A percentile compares a stretch with the other conserved stretches of the same genome.
Evolutionary conservation across 2,888 invertebrate genomes (phyloP).

Genomic region (Deroplatys truncata): DNA sequence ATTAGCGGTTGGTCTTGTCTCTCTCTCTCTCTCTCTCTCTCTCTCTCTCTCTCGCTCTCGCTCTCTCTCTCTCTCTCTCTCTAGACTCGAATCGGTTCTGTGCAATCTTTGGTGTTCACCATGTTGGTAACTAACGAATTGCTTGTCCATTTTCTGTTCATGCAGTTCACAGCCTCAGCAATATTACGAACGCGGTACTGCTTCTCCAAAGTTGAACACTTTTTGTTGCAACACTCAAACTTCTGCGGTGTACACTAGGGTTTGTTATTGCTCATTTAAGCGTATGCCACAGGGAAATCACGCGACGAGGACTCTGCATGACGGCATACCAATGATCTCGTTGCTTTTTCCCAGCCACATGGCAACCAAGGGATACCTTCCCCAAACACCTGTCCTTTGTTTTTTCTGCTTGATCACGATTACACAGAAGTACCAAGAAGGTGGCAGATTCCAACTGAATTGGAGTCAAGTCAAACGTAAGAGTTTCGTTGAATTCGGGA

Average conservation of each 20-base stretch:
- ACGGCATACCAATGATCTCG: constrained; percentile 44
- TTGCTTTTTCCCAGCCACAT: constrained; percentile 42
- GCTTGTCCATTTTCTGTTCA: no score
- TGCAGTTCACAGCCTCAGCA: no score
- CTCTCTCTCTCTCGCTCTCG: no score
- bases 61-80: no score
- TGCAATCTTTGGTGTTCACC: no score
- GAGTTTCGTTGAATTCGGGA: constrained; percentile 46
- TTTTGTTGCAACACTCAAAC: not conserved
- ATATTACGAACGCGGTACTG: no score
- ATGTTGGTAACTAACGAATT: no score
- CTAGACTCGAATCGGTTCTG: no score
- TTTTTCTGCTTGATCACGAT: constrained; percentile 40
- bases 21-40: no score
- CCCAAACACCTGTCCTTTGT: constrained; percentile 40
- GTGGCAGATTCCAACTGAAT: constrained; percentile 43
- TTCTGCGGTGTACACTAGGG: not conserved
- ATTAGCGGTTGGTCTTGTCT: no score
- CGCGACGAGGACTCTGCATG: constrained; percentile 43
- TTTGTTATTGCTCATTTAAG: constrained; percentile 37
- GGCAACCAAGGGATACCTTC: constrained; percentile 43
- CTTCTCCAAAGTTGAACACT: not conserved
- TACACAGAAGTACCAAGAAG: constrained; percentile 39
- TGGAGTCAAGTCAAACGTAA: constrained; percentile 45
- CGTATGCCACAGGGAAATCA: constrained; percentile 44